Percentiles rank a stretch among this genome's conserved stretches.
Conservation (phyloP, 2,113 vertebrate species). For the Corapipo altera region DNA sequence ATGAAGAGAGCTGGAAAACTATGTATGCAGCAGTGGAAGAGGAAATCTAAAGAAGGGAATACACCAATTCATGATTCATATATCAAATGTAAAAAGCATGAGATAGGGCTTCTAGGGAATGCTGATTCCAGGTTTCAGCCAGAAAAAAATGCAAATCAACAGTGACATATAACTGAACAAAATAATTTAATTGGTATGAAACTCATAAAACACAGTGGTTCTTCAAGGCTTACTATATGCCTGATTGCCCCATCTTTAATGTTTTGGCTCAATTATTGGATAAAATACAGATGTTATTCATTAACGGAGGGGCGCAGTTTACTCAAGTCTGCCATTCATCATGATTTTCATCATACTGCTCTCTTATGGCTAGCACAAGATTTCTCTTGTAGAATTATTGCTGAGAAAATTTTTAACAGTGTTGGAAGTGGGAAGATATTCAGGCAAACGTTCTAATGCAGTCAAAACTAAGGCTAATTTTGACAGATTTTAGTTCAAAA, state of each 20-base stretch:
- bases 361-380: conserved; percentile 18
- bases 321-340: conserved; percentile 26
- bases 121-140: neutral
- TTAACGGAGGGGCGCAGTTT: conserved; percentile 14
- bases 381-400: conserved; percentile 37
- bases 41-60: neutral
- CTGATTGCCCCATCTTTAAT: neutral
- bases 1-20: neutral
- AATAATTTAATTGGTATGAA: neutral
- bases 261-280: conserved; percentile 24
- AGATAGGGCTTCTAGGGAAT: neutral
- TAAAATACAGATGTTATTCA: neutral
- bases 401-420: neutral
- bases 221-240: conserved; percentile 8
- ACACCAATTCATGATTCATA: neutral
- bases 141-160: neutral
- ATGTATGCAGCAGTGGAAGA: neutral
- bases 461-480: conserved; percentile 50
- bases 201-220: conserved; percentile 18
- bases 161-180: neutral
- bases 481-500: conserved; percentile 55
- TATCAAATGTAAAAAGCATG: neutral
- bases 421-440: neutral
- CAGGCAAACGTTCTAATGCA: neutral
- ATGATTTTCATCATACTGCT: conserved; percentile 30